Base-by-base conservation (phyloP, 2,113 vertebrate genomes). In the Macquaria ambigua region DNA sequence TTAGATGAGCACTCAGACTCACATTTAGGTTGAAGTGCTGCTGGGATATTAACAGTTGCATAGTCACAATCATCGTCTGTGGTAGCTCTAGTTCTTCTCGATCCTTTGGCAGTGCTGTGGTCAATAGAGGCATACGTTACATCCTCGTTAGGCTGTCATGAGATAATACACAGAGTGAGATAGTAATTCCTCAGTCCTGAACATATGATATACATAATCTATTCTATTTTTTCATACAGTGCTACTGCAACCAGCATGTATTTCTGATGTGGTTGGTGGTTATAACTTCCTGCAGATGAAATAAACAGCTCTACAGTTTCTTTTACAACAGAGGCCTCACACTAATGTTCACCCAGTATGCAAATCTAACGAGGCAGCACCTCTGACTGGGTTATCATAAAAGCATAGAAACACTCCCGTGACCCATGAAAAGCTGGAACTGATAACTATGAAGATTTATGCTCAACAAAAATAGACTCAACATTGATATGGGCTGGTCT, bases 61-160 rank as follows among this genome's bases (percentile, higher is more conserved):
- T 96, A 96, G 77, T 95, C 95, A 77, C 94, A 96, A n/a, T 93
- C 87, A 31, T 73, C 31, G 0, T 90, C 64, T 5, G 25, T 8
- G 2, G 4, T 2, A 8, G 68, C 16, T 67, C 16, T 70, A 8
- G 1, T 3, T 8, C 21, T 15, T 15, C 64, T 85, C 2, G 48
- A 4, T 79, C 21, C 48, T 58, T 77, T 74, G 56, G 5, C 8
- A 1, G 28, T 58, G 16, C 11, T 58, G 66, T 94, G 94, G 84
- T 94, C 91, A 37, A 96, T 95, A 12, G 93, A 92, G 72, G 95
- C 94, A 0, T 96, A 96, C 0, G 66, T 93, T 23, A 95, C 82
- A 10, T 96, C 95, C 63, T 95, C 94, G 0, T 37, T 83, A 16
- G 84, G 61, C 87, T 94, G 82, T 28, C 21, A 8, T 12, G 9